Base-by-base conservation (phyloP, 2,888 invertebrate species). In the Amphipoea oculea region DNA sequence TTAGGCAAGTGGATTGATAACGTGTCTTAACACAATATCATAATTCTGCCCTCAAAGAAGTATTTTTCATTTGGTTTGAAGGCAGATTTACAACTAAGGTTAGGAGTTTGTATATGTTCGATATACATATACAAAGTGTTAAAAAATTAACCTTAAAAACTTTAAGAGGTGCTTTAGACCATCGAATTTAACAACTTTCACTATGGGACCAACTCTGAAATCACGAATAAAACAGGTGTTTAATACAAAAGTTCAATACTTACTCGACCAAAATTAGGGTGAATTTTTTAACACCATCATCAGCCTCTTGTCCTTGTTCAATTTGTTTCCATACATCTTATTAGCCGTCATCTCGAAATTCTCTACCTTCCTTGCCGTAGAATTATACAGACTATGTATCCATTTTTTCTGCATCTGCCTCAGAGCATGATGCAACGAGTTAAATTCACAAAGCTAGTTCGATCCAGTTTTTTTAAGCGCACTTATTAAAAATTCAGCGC, bases 401-500 rank as follows among this genome's bases (percentile, higher is more conserved):
- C 3, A 45, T 69, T 23, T 77, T 29, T 62, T 67, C 36, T 45
- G n/a, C 68, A 69, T 69, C 48, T 57, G 40, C 54, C 62, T 29
- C 45, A 77, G 29, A 63, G 29, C 57, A 36, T 78, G 65, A 63
- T 45, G 68, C 7, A 83, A 60, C n/a, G 7, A 70, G 42, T 62
- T 20, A 51, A n/a, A 79, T 67, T 45, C 45, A 54, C 29, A 66
- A 54, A 57, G 5, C 51, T 54, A 42, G 45, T 42, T 40, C 51
- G 23, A 73, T n/a, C 51, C 20, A 40, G 7, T 67, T 81, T 68
- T 48, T 60, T 66, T 66, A 29, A 45, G 9, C 42, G 36, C 60
- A 65, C 17, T 67, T 68, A 75, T 75, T 62, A 73, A 51, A 66
- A 67, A 86, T 23, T 62, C 73, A 63, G 51, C 78, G 66, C 51